These are phyloP conservation scores for Adrianichthys oophorus DNA, from an alignment of 2,797 vertebrate species.

Conservation along the genomic window DNA sequence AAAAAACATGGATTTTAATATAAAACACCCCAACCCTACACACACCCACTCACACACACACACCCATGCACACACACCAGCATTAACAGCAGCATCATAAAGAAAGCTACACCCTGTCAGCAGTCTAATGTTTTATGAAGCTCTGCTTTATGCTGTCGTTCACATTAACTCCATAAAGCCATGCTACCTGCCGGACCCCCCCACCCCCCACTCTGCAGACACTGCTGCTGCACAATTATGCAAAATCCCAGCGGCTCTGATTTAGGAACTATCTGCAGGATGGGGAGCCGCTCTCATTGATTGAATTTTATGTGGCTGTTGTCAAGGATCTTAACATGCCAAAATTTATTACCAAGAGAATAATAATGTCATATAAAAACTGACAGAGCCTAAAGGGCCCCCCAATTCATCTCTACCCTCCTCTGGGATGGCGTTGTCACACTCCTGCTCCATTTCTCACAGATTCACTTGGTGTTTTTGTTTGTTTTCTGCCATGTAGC, in stretches of 20 bases:
- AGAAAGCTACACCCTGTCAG: slow-evolving; percentile 50
- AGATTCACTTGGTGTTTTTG: slow-evolving; percentile 35
- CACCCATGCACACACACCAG: slow-evolving; percentile 9
- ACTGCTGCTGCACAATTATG: slow-evolving; percentile 72
- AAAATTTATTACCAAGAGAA: slow-evolving; percentile 82
- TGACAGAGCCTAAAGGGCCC: slow-evolving; percentile 68
- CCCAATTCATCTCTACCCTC: slow-evolving; percentile 53
- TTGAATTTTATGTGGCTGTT: slow-evolving; percentile 84
- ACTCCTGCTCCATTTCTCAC: slow-evolving; percentile 53
- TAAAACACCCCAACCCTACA: slow-evolving; percentile 1
- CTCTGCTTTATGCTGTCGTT: slow-evolving; percentile 49
- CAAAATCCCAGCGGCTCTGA: slow-evolving; percentile 74
- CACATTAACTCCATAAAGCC: slow-evolving; percentile 66
- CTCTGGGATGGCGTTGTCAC: slow-evolving; percentile 35
- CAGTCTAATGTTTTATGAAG: slow-evolving; percentile 56
- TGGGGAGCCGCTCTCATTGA: slow-evolving; percentile 71
- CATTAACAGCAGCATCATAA: slow-evolving; percentile 38
- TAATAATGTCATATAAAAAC: slow-evolving; percentile 86
- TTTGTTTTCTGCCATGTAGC: slow-evolving; percentile 22
- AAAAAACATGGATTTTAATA: too few species aligned
- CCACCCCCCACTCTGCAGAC: slow-evolving; percentile 12
- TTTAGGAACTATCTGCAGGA: slow-evolving; percentile 75
- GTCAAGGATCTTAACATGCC: slow-evolving; percentile 83
- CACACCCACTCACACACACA: background rate
- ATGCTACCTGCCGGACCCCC: slow-evolving; percentile 37